Percentiles rank a stretch among this genome's conserved stretches.
phyloP scores from a whole-genome alignment of 2,797 vertebrate genomes.

The Caiman crocodilus region DNA sequence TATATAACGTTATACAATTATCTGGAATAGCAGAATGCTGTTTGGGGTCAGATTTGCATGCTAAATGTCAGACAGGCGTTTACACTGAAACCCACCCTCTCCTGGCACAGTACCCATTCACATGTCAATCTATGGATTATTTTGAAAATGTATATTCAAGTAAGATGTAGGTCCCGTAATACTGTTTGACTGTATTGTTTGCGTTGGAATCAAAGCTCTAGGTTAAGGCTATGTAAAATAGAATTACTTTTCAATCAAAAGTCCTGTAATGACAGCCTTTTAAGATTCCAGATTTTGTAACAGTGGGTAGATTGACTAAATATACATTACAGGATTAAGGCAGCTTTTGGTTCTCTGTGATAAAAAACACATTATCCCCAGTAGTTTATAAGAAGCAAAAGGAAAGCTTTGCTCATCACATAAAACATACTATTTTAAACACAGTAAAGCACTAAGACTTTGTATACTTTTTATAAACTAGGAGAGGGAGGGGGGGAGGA shows the following conservation, averaged over 20 bases:
- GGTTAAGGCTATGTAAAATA: slow-evolving; percentile 35
- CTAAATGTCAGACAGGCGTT: slow-evolving; percentile 52
- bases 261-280: slow-evolving; percentile 42
- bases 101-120: slow-evolving; percentile 2
- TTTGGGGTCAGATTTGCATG: slow-evolving; percentile 52
- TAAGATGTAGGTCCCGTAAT: slow-evolving; percentile 21
- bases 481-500: slow-evolving; percentile 7
- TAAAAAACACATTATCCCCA: slow-evolving; percentile 43
- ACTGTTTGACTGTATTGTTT: slow-evolving; percentile 38
- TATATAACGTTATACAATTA: slow-evolving; percentile 46
- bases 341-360: slow-evolving; percentile 53
- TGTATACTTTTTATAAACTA: slow-evolving; percentile 46
- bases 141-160: slow-evolving; percentile 30
- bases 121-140: slow-evolving; percentile 30
- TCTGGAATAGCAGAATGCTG: slow-evolving; percentile 48
- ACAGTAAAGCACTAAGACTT: not conserved
- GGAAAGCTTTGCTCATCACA: slow-evolving; percentile 58
- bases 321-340: slow-evolving; percentile 51
- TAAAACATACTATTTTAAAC: slow-evolving; percentile 21
- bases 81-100: slow-evolving; percentile 52
- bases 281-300: slow-evolving; percentile 50
- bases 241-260: slow-evolving; percentile 37
- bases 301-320: slow-evolving; percentile 40
- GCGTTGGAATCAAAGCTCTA: slow-evolving; percentile 31
- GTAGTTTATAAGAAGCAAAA: slow-evolving; percentile 37